Evolutionary conservation across 2,797 vertebrate genomes (phyloP).

Genomic region (Eleutherodactylus coqui): DNA sequence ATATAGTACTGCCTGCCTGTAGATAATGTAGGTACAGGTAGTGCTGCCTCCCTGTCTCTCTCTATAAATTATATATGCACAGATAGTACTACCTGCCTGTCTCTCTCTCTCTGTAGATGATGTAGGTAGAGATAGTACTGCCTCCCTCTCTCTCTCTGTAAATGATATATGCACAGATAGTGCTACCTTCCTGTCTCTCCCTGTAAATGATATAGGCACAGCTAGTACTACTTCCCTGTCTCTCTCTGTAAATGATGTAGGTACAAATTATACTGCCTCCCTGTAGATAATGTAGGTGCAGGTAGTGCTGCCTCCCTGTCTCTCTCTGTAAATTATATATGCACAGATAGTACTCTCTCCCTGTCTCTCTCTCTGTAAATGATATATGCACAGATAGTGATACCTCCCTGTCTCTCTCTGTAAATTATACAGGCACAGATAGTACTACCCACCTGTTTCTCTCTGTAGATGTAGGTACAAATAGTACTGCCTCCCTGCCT

Average conservation of each 20-base stretch:
- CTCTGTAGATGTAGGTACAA: neutral
- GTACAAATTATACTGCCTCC: neutral
- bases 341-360: too few species aligned
- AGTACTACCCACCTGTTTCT: too few species aligned
- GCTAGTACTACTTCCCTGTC: neutral
- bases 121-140: neutral
- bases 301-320: neutral
- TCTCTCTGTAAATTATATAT: too few species aligned
- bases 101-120: neutral
- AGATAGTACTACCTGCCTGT: neutral
- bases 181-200: neutral
- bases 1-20: too few species aligned
- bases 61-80: neutral
- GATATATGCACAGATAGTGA: neutral
- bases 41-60: too few species aligned
- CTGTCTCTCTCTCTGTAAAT: neutral
- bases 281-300: neutral
- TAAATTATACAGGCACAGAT: too few species aligned
- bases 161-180: neutral
- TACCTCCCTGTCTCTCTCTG: neutral
- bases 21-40: too few species aligned
- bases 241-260: neutral
- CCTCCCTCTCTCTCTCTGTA: neutral
- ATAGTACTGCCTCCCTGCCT: neutral
- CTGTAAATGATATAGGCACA: neutral